Conservation (phyloP, 2,797 vertebrate species). For the Prionace glauca region DNA sequence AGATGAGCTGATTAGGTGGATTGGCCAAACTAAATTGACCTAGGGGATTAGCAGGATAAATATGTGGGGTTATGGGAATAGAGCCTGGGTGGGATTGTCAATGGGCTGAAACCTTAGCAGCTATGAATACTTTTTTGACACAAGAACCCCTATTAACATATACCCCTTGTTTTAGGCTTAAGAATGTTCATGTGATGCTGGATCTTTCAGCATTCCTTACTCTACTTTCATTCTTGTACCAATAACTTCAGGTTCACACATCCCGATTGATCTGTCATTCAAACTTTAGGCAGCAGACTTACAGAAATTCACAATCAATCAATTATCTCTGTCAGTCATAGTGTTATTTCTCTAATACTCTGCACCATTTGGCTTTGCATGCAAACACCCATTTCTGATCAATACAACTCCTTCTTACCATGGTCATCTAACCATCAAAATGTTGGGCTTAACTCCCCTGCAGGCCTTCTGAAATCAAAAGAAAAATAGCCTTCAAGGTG, state of each 20-base stretch:
- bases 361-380: neutral
- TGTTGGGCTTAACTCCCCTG: neutral
- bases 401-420: neutral
- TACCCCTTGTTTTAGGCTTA: too few species aligned
- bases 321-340: neutral
- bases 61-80: too few species aligned
- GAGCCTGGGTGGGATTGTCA: too few species aligned
- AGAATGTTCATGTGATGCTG: too few species aligned
- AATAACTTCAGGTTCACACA: neutral
- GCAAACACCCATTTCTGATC: neutral
- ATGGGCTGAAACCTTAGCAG: too few species aligned
- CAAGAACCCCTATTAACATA: too few species aligned
- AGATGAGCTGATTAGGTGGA: too few species aligned
- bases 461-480: neutral
- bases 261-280: neutral
- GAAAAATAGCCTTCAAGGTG: neutral
- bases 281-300: neutral
- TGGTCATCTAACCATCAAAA: neutral
- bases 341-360: neutral
- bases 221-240: neutral
- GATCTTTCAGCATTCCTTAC: neutral
- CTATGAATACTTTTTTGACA: too few species aligned
- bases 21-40: too few species aligned
- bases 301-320: neutral
- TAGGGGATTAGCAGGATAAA: too few species aligned